Conservation (phyloP, 1,140 invertebrate species). For the Drosophila simulans region DNA sequence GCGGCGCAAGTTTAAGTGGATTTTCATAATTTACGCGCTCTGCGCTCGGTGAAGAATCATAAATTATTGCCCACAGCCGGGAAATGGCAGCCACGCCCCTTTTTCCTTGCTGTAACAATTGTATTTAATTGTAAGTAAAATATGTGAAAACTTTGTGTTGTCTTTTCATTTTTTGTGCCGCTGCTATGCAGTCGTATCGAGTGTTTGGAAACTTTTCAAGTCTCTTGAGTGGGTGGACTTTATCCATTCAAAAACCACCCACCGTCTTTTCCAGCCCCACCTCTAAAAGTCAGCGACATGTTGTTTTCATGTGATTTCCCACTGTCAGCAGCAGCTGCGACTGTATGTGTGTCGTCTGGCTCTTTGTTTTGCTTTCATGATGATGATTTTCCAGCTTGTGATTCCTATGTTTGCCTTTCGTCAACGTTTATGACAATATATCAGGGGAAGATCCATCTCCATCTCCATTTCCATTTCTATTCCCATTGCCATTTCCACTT, state of each 20-base stretch:
- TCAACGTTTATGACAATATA: constrained; percentile 80
- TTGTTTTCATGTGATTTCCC: constrained; percentile 78
- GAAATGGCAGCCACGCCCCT: constrained; percentile 33
- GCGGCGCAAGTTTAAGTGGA: constrained; percentile 76
- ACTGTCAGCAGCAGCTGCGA: constrained; percentile 62
- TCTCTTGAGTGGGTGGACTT: constrained; percentile 36
- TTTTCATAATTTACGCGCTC: constrained; percentile 81
- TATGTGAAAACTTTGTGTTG: constrained; percentile 76
- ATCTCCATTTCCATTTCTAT: constrained; percentile 13
- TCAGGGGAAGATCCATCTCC: constrained; percentile 45
- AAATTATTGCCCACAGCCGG: constrained; percentile 57
- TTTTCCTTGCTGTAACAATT: constrained; percentile 58
- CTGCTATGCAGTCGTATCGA: constrained; percentile 31
- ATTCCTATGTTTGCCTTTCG: constrained; percentile 78
- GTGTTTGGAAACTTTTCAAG: constrained; percentile 62
- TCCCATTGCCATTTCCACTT: constrained; percentile 6
- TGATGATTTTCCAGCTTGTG: constrained; percentile 72
- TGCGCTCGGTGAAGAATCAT: constrained; percentile 63
- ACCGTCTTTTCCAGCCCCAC: not conserved
- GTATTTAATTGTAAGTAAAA: constrained; percentile 83
- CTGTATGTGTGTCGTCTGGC: constrained; percentile 25
- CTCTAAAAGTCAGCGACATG: constrained; percentile 67
- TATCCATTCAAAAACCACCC: not conserved
- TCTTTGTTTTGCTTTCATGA: constrained; percentile 52
- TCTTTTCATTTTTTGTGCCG: constrained; percentile 17